Evolutionary conservation across 2,113 vertebrate genomes (phyloP).

Genomic region (Platichthys flesus): DNA sequence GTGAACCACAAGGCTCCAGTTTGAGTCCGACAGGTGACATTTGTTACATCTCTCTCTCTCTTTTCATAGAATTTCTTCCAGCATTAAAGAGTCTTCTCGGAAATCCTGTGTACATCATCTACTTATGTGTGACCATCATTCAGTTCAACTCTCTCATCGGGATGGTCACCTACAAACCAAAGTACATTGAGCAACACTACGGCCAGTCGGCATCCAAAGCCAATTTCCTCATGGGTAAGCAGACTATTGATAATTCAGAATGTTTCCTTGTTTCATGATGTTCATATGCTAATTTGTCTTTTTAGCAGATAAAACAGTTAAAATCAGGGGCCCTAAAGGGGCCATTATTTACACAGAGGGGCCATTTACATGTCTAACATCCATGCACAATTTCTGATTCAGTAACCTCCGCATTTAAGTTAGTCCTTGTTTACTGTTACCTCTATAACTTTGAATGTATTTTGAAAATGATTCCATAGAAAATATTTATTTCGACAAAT

Average conservation of each 20-base stretch:
- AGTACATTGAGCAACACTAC: conserved; percentile 96
- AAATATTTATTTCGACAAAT: too few species aligned
- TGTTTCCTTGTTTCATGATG: conserved; percentile 7
- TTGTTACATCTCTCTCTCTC: neutral
- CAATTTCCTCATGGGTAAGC: conserved; percentile 94
- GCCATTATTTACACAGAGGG: too few species aligned
- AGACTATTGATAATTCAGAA: neutral
- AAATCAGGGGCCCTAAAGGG: too few species aligned
- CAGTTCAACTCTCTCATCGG: conserved; percentile 95
- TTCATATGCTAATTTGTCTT: neutral
- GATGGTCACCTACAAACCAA: conserved; percentile 96
- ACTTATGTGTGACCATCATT: conserved; percentile 88
- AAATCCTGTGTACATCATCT: conserved; percentile 88
- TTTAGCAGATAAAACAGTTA: too few species aligned
- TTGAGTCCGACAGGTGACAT: neutral
- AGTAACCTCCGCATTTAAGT: too few species aligned
- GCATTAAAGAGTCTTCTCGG: conserved; percentile 89
- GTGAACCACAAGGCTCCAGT: neutral
- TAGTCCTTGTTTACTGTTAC: too few species aligned
- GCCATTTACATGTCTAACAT: too few species aligned
- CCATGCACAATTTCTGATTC: too few species aligned
- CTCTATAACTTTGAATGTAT: too few species aligned
- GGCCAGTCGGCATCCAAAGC: conserved; percentile 91
- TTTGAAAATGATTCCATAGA: too few species aligned
- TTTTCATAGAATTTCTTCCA: conserved; percentile 87